A percentile compares a stretch with the other conserved stretches of the same genome.
Evolutionary conservation across 1,140 invertebrate species (phyloP).

Genomic region (Odontomachus brunneus): DNA sequence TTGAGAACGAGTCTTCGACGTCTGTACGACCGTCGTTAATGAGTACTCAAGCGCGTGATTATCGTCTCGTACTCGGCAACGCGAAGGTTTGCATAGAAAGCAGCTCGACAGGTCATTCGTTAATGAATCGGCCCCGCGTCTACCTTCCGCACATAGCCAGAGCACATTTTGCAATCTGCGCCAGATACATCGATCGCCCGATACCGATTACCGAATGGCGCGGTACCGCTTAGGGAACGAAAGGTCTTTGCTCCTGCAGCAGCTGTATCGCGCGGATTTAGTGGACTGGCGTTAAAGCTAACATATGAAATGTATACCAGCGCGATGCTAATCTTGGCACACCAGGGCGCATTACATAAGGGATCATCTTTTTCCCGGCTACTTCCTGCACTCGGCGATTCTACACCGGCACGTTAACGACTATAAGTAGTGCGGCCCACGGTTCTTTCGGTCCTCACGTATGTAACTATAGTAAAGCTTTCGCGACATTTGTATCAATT

Average conservation of each 20-base stretch:
- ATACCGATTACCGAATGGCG: conserved; percentile 41
- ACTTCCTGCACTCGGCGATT: conserved; percentile 56
- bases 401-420: neutral
- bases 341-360: conserved; percentile 79
- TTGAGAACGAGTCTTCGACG: neutral
- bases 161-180: too few species aligned
- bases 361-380: conserved; percentile 74
- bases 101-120: neutral
- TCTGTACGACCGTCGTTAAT: conserved; percentile 11
- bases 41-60: conserved; percentile 16
- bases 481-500: neutral
- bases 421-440: neutral
- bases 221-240: too few species aligned
- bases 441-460: neutral
- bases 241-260: conserved; percentile 74
- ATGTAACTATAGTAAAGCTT: neutral
- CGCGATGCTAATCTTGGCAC: conserved; percentile 78
- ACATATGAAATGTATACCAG: conserved; percentile 54
- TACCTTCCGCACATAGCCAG: too few species aligned
- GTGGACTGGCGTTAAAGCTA: conserved; percentile 70
- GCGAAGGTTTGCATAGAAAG: neutral
- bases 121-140: neutral
- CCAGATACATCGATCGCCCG: neutral
- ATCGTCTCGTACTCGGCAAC: neutral
- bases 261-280: conserved; percentile 69